Evolutionary conservation across 2,888 invertebrate species (phyloP).

Genomic region (Ochropleura plecta): DNA sequence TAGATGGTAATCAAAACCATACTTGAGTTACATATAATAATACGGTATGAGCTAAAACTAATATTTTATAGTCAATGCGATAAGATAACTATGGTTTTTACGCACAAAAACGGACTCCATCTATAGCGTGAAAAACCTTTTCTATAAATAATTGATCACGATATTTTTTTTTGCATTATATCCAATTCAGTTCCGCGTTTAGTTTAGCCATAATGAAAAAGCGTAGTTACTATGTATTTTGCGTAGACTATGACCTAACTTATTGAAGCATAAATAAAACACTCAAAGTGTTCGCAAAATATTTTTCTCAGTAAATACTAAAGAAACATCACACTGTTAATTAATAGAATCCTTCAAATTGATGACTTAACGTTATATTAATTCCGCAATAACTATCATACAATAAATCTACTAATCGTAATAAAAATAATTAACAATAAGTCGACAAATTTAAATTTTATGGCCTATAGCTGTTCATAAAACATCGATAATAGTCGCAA

Average conservation of each 20-base stretch:
- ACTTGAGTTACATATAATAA: constrained; percentile 53
- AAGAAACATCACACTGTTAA: background rate
- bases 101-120: constrained; percentile 56
- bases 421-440: background rate
- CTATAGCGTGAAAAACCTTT: constrained; percentile 65
- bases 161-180: constrained; percentile 75
- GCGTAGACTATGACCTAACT: constrained; percentile 40
- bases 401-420: background rate
- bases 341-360: constrained; percentile 24
- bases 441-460: constrained; percentile 8
- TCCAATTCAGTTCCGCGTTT: constrained; percentile 76
- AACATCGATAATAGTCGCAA: constrained; percentile 44
- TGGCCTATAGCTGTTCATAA: background rate
- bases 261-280: constrained; percentile 28
- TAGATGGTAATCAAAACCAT: constrained; percentile 55
- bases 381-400: background rate
- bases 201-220: constrained; percentile 62
- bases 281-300: constrained; percentile 1
- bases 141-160: constrained; percentile 78
- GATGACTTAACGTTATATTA: background rate
- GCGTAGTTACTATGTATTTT: constrained; percentile 51
- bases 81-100: constrained; percentile 61
- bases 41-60: constrained; percentile 49
- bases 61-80: constrained; percentile 59
- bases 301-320: background rate